Evolutionary conservation across 2,113 vertebrate species (phyloP).

Genomic region (Rhynchopsitta pachyrhyncha): DNA sequence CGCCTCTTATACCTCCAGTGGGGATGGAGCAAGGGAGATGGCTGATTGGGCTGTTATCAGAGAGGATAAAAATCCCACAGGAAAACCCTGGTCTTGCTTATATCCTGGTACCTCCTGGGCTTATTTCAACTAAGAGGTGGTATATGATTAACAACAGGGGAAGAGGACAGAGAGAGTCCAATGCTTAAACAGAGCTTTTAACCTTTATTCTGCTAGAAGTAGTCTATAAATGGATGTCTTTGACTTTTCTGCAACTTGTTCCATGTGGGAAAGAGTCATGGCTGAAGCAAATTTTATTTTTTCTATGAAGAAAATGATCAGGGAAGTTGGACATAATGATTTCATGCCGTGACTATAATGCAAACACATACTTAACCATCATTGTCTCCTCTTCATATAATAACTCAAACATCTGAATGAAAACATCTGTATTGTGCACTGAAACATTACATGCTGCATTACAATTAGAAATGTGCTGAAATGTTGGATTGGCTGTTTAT

Average conservation of each 20-base stretch:
- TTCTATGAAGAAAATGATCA: constrained; percentile 54
- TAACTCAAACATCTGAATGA: constrained; percentile 41
- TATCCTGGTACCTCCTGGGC: neutral
- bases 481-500: constrained; percentile 65
- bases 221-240: neutral
- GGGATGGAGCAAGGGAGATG: neutral
- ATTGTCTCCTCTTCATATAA: constrained; percentile 70
- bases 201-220: neutral
- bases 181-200: neutral
- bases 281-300: constrained; percentile 40
- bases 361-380: constrained; percentile 71
- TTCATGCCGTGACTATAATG: constrained; percentile 65
- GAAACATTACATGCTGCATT: constrained; percentile 64
- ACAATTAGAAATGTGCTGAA: constrained; percentile 75
- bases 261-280: neutral
- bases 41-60: neutral
- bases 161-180: neutral
- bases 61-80: neutral
- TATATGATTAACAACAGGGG: neutral
- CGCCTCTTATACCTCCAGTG: neutral
- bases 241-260: constrained; percentile 16
- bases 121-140: neutral
- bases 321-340: constrained; percentile 69
- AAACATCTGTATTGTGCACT: constrained; percentile 73
- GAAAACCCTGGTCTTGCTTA: neutral